Evolutionary conservation across 2,888 invertebrate genomes (phyloP).

Genomic region (Gordius sp.): DNA sequence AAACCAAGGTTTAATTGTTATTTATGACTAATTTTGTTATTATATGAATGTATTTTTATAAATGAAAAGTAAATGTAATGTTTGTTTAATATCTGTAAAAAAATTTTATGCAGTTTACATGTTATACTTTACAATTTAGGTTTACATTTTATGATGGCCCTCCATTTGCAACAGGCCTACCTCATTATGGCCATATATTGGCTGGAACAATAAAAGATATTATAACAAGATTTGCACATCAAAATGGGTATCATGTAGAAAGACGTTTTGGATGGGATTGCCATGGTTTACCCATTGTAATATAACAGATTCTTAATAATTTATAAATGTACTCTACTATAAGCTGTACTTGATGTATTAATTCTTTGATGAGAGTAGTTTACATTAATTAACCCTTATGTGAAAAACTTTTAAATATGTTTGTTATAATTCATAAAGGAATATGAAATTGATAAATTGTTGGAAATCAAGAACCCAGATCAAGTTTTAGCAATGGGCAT

Average conservation of each 20-base stretch:
- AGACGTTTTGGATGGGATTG: slow-evolving; percentile 95
- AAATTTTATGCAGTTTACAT: slow-evolving; percentile 13
- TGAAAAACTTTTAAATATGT: background rate
- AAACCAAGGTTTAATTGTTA: slow-evolving; percentile 41
- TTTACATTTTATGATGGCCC: slow-evolving; percentile 96
- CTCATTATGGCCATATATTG: slow-evolving; percentile 91
- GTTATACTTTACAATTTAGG: no score
- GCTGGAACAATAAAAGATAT: slow-evolving; percentile 96
- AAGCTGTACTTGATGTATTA: background rate
- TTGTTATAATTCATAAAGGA: slow-evolving; percentile 31
- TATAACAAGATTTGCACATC: slow-evolving; percentile 81
- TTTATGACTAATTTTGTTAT: slow-evolving; percentile 5
- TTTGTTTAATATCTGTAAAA: background rate
- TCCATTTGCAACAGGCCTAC: slow-evolving; percentile 91
- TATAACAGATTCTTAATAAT: background rate
- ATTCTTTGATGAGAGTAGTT: background rate
- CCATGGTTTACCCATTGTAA: slow-evolving; percentile 74
- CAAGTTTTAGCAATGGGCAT: slow-evolving; percentile 93
- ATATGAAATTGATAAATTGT: slow-evolving; percentile 38
- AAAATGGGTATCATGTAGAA: slow-evolving; percentile 52
- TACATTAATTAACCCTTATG: background rate
- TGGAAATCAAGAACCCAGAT: slow-evolving; percentile 73
- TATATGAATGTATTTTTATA: slow-evolving; percentile 17
- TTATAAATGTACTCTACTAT: background rate
- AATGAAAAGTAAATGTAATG: slow-evolving; percentile 15